Conservation (phyloP, 2,797 vertebrate genomes). For the Neomorphus geoffroyi region DNA sequence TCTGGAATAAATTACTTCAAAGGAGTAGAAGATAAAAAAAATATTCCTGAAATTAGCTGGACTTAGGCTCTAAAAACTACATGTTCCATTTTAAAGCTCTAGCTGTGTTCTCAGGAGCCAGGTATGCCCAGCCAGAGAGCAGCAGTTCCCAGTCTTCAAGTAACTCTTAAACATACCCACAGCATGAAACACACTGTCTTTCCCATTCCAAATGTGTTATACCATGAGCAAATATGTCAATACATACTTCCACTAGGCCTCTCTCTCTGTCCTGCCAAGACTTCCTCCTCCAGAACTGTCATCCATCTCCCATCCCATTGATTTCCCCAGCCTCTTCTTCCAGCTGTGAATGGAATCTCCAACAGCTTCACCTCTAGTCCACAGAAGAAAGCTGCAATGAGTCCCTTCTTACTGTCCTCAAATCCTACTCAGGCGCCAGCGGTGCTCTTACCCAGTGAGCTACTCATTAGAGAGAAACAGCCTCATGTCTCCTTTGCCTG, state of each 20-base stretch:
- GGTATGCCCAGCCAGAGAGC: neutral
- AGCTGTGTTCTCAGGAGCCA: neutral
- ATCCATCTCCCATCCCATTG: neutral
- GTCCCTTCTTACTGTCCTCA: neutral
- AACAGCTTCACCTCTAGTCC: neutral
- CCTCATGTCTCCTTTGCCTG: neutral
- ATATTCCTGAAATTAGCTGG: neutral
- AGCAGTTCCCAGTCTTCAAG: neutral
- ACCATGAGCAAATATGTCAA: neutral
- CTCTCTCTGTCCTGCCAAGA: neutral
- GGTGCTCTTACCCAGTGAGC: neutral
- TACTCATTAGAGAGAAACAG: neutral
- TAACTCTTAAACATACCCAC: neutral
- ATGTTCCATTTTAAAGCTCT: neutral
- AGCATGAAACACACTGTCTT: neutral
- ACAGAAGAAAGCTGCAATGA: neutral
- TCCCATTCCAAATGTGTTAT: neutral
- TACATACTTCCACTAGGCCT: neutral
- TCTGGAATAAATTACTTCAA: neutral
- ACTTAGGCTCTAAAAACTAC: neutral
- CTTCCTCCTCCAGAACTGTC: neutral
- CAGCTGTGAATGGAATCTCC: neutral
- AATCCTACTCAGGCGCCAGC: fast-evolving
- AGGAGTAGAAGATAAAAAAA: neutral
- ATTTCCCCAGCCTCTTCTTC: neutral